Conservation (phyloP, 30 jellyfish, hydroid and myxozoan genomes). For the Rhopilema esculentum region DNA sequence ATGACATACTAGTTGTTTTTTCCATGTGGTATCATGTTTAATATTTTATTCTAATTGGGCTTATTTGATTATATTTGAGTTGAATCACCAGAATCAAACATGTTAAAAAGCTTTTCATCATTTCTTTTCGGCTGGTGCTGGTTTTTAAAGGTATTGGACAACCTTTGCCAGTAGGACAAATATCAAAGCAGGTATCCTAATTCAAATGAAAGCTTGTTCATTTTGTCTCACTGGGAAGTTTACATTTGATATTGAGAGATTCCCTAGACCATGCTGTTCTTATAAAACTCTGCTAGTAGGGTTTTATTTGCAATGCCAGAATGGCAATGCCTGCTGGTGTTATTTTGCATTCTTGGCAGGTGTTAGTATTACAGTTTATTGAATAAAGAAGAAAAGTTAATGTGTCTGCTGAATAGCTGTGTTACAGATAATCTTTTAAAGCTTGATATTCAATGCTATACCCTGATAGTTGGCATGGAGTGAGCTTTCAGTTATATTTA, state of each 20-base stretch:
- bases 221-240: neutral
- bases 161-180: neutral
- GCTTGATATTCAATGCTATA: no score
- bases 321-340: neutral
- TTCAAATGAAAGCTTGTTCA: neutral
- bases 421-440: no score
- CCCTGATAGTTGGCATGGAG: no score
- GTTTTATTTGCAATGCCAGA: neutral
- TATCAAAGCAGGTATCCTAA: neutral
- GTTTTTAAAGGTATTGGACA: neutral
- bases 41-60: neutral
- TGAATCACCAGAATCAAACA: neutral
- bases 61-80: neutral
- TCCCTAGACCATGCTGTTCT: neutral
- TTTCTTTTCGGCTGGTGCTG: neutral
- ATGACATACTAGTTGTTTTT: neutral
- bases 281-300: neutral
- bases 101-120: neutral
- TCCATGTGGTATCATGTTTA: neutral
- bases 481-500: no score
- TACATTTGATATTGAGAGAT: neutral
- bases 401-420: no score
- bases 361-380: no score
- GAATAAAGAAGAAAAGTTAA: no score
- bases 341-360: neutral